Conservation (phyloP, 2,113 vertebrate species). For the Gopherus evgoodei region DNA sequence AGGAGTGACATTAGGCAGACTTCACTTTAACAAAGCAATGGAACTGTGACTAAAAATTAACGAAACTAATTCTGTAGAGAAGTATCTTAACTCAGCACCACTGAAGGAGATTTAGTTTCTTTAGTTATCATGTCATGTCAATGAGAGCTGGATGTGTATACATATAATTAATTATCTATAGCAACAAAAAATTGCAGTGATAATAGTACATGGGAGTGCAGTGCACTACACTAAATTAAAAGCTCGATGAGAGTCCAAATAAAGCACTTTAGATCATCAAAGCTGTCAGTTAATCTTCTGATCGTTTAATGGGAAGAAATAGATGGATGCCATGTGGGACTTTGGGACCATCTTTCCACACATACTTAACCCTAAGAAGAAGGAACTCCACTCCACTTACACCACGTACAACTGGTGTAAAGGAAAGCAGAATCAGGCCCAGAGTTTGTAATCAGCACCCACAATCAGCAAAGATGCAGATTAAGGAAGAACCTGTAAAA, state of each 20-base stretch:
- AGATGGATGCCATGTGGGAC: neutral
- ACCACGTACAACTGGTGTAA: neutral
- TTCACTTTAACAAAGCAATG: neutral
- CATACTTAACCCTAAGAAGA: neutral
- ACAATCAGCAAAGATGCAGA: conserved; percentile 15
- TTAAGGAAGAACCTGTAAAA: conserved; percentile 39
- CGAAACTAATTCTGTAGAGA: neutral
- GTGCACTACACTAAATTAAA: neutral
- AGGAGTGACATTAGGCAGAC: neutral
- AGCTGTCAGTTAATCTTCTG: conserved; percentile 9
- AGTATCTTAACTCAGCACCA: neutral
- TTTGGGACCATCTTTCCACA: neutral
- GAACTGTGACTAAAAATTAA: neutral
- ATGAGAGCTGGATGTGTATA: neutral
- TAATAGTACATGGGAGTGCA: neutral
- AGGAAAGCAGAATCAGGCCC: conserved; percentile 46
- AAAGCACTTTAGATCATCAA: conserved; percentile 19
- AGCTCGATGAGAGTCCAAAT: neutral
- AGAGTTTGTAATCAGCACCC: conserved; percentile 28
- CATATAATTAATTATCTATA: neutral
- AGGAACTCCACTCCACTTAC: neutral
- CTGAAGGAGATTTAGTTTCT: neutral
- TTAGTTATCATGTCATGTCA: neutral
- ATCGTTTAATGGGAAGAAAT: neutral
- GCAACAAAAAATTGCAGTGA: neutral